Evolutionary conservation across 2,113 vertebrate genomes (phyloP), one percentile per base, ranked within the genome.

Genomic region (Odocoileus virginianus): DNA sequence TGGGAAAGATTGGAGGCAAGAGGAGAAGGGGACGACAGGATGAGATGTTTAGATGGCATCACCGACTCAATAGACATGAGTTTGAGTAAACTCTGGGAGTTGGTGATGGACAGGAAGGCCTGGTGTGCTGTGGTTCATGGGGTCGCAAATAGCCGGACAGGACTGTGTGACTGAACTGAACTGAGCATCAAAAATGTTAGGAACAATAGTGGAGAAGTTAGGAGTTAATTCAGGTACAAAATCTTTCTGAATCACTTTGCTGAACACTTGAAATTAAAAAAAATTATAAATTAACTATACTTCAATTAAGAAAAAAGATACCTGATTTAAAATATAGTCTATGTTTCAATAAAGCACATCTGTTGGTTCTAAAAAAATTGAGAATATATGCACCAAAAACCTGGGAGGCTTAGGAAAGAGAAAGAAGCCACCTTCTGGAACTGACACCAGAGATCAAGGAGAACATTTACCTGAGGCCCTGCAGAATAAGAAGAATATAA

Each of bases 71-170:
- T 36, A n/a, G 4, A 71, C n/a, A 10, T 36, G 9, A 36, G 9
- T 71, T 11, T 36, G 64, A 2, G n/a, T 71, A 19, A 21, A 36
- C n/a, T 71, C 9, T 1, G 5, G n/a, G n/a, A 71, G 9, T 36
- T 71, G 64, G n/a, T 71, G 64, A 36, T 36, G 64, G 4, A 71
- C 17, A 71, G 17, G 2, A 17, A 71, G 17, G 9, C n/a, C 64
- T 36, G 64, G n/a, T 4, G 0, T 71, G 64, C 17, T 71, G 64
- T 4, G 7, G 5, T 36, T 71, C n/a, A 71, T 71, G 19, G 4
- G 17, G 64, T 21, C 1, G 0, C 64, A 71, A 67, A 21, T 9
- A 71, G 64, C 21, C 0, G 2, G 17, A 36, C n/a, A 36, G 0
- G 0, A 23, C 64, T 36, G n/a, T 21, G n/a, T 12, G 19, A 71